phyloP scores from a whole-genome alignment of 2,888 invertebrate species.

The Euspilapteryx auroguttella region DNA sequence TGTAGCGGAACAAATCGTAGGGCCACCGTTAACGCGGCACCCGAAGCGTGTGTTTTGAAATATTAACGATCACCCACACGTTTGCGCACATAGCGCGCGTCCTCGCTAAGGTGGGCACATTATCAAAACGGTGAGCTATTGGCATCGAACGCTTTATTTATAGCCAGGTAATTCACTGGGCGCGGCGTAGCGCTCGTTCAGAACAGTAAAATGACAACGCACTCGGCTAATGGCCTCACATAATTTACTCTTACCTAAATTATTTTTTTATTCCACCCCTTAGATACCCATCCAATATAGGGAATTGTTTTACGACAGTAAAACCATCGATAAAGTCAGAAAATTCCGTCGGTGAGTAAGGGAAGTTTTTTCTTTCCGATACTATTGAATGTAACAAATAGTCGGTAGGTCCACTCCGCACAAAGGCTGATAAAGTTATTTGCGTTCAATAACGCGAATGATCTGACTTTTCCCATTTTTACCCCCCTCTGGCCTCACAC shows the following conservation, averaged over 20 bases:
- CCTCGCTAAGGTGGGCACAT: slow-evolving; percentile 35
- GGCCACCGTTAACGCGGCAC: slow-evolving; percentile 26
- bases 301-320: too few relatives aligned
- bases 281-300: too few relatives aligned
- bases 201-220: slow-evolving; percentile 12
- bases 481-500: slow-evolving; percentile 22
- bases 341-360: too few relatives aligned
- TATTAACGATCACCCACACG: slow-evolving; percentile 32
- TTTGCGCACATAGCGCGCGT: too few relatives aligned
- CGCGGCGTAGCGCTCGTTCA: slow-evolving; percentile 18
- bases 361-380: too few relatives aligned
- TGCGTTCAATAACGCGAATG: slow-evolving; percentile 53
- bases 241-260: slow-evolving; percentile 24
- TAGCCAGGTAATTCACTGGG: slow-evolving; percentile 20
- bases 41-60: slow-evolving; percentile 34
- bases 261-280: slow-evolving; percentile 13
- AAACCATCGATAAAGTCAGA: too few relatives aligned
- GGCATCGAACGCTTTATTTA: slow-evolving; percentile 36
- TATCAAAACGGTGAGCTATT: slow-evolving; percentile 36
- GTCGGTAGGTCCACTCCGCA: too few relatives aligned
- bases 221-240: slow-evolving; percentile 15
- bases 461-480: slow-evolving; percentile 56
- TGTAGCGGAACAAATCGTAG: slow-evolving; percentile 42
- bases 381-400: too few relatives aligned
- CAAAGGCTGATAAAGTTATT: slow-evolving; percentile 35